Evolutionary conservation across 2,888 invertebrate genomes (phyloP), one percentile per base, ranked within the genome.

Genomic region (Temnothorax unifasciatus): DNA sequence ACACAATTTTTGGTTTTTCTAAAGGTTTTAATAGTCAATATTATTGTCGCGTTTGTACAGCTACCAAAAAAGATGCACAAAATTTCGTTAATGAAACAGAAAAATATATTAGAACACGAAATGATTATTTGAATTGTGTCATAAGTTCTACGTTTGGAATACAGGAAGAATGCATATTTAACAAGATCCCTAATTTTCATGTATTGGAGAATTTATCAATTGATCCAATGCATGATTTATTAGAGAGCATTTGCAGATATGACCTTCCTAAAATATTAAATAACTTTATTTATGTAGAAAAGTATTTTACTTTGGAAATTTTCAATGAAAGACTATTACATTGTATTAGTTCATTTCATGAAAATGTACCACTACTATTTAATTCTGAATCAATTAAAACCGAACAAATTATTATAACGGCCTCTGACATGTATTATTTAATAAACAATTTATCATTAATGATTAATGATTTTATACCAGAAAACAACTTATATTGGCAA

Each of bases 391-490:
- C 69, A 34, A 61, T 89, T 25, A 54, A 74, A 41, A 86, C 77
- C 2, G 74, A 69, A 38, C 38, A 69, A 61, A 21, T 89, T 38
- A 82, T 86, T 15, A 44, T 84, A 41, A 82, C 88, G 15, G 85
- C 87, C 3, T 84, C 88, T 3, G 87, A 88, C 84, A 90, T 90
- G 86, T 15, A 71, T 44, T 88, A 71, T 77, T 82, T 88, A 6
- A 52, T 87, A 1, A 21, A 85, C 11, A 82, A 84, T 83, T 79
- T 88, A n/a, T 85, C 85, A 9, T 52, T 88, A 9, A 71, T 89
- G 18, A 83, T 89, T 29, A 85, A 88, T 34, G 86, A 88, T 71
- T 69, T 84, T 68, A 81, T 89, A 5, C 86, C 89, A n/a, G 34
- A 57, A 52, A 76, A 50, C 0, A 85, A 85, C 41, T 66, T 86